Conservation (phyloP, 37 sponge, comb jelly and placozoan genomes). For the Diacarnus erythraeanus region DNA sequence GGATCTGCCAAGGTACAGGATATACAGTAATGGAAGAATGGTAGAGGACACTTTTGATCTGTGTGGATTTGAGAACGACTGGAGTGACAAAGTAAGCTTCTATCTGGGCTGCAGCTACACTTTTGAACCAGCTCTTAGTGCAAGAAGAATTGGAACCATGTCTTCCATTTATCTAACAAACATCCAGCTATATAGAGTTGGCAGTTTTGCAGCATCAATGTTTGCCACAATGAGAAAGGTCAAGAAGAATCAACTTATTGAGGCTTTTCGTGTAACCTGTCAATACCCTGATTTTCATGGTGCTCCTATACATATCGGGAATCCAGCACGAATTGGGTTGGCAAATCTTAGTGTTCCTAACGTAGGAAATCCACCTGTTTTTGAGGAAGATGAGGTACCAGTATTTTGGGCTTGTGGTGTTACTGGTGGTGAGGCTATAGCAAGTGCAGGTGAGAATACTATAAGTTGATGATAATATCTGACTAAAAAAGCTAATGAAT, state of each 20-base stretch:
- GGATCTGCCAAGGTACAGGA: slow-evolving; percentile 72
- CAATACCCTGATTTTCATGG: slow-evolving; percentile 66
- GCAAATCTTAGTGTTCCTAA: slow-evolving; percentile 28
- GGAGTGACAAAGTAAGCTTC: slow-evolving; percentile 81
- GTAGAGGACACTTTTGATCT: slow-evolving; percentile 48
- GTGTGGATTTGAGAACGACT: slow-evolving; percentile 29
- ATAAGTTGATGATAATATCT: not conserved
- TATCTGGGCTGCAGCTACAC: slow-evolving; percentile 93
- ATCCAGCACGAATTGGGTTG: slow-evolving; percentile 82
- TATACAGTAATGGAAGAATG: slow-evolving; percentile 44
- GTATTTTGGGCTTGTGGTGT: slow-evolving; percentile 98
- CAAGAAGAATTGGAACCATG: slow-evolving; percentile 55
- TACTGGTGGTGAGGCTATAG: slow-evolving; percentile 52
- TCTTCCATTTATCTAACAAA: slow-evolving; percentile 75
- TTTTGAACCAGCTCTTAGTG: slow-evolving; percentile 65
- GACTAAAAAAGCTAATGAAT: too few relatives aligned
- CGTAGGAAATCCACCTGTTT: slow-evolving; percentile 32
- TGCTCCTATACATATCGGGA: slow-evolving; percentile 91
- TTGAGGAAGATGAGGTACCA: slow-evolving; percentile 67
- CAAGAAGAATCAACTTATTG: slow-evolving; percentile 14
- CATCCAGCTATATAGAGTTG: slow-evolving; percentile 44
- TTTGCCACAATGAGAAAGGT: slow-evolving; percentile 82
- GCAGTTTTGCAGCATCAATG: slow-evolving; percentile 36
- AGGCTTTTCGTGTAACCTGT: slow-evolving; percentile 42
- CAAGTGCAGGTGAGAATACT: slow-evolving; percentile 44